Percentiles rank a stretch among this genome's conserved stretches.
Evolutionary conservation across 2,113 vertebrate genomes (phyloP).

Genomic region (Halcyon senegalensis): DNA sequence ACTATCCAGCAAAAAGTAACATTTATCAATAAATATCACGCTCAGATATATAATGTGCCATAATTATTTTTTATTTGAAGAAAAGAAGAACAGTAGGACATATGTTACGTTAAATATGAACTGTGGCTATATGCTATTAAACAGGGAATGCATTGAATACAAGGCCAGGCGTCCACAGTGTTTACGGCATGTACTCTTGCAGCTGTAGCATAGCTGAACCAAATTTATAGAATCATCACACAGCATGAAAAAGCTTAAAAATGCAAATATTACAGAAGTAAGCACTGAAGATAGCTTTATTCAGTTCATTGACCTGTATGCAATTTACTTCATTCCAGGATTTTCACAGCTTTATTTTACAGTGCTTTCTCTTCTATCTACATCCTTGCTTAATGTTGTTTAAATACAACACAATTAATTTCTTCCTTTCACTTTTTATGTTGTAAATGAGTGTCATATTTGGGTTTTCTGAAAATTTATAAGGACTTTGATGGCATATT

Average conservation of each 20-base stretch:
- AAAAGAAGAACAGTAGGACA: neutral
- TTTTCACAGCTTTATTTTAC: neutral
- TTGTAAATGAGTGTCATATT: neutral
- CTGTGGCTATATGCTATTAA: neutral
- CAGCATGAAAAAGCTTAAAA: neutral
- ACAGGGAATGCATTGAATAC: neutral
- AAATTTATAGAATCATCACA: neutral
- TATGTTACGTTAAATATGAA: neutral
- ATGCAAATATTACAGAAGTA: neutral
- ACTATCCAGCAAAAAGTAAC: neutral
- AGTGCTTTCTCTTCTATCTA: neutral
- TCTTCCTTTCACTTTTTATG: neutral
- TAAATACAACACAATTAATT: neutral
- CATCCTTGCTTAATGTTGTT: neutral
- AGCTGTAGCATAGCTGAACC: neutral
- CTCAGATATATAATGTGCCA: rapidly evolving
- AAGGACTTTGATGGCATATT: neutral
- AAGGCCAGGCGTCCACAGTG: neutral
- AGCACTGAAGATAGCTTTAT: neutral
- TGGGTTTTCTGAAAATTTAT: neutral
- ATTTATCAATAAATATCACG: neutral
- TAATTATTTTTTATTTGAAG: neutral
- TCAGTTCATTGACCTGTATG: neutral
- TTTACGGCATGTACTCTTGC: neutral
- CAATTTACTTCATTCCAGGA: neutral